These are phyloP conservation scores for Tetragnatha versicolor DNA, from an alignment of 1,140 invertebrate genomes.

Conservation along the genomic window DNA sequence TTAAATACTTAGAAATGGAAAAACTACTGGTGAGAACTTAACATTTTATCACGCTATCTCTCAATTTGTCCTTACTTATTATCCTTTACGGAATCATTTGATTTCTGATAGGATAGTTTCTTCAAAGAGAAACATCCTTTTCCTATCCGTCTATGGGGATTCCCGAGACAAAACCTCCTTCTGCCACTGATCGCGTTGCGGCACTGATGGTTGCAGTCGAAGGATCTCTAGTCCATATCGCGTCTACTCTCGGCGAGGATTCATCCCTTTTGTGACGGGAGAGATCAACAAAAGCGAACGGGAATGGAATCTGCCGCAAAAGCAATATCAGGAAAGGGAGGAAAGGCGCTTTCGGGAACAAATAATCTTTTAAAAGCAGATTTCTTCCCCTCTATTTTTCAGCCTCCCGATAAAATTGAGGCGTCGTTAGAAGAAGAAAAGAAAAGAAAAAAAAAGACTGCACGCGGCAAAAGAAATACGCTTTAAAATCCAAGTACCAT, in stretches of 20 bases:
- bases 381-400: conserved; percentile 22
- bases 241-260: background rate
- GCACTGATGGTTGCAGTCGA: too few species aligned
- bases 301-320: conserved; percentile 28
- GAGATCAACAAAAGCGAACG: conserved; percentile 50
- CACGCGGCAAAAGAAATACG: conserved; percentile 14
- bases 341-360: conserved; percentile 40
- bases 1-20: too few species aligned
- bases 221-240: too few species aligned
- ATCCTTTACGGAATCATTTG: too few species aligned
- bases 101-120: too few species aligned
- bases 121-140: too few species aligned
- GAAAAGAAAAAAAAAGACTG: conserved; percentile 10
- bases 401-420: conserved; percentile 25
- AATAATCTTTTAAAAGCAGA: conserved; percentile 55
- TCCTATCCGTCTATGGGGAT: too few species aligned
- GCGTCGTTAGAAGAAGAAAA: conserved; percentile 27
- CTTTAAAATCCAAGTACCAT: conserved; percentile 39
- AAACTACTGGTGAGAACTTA: too few species aligned
- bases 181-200: too few species aligned
- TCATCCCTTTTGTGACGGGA: conserved; percentile 29
- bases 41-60: too few species aligned
- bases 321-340: conserved; percentile 45
- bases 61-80: too few species aligned
- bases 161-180: too few species aligned